Evolutionary conservation across 2,113 vertebrate genomes (phyloP).

Genomic region (Anolis sagrei): DNA sequence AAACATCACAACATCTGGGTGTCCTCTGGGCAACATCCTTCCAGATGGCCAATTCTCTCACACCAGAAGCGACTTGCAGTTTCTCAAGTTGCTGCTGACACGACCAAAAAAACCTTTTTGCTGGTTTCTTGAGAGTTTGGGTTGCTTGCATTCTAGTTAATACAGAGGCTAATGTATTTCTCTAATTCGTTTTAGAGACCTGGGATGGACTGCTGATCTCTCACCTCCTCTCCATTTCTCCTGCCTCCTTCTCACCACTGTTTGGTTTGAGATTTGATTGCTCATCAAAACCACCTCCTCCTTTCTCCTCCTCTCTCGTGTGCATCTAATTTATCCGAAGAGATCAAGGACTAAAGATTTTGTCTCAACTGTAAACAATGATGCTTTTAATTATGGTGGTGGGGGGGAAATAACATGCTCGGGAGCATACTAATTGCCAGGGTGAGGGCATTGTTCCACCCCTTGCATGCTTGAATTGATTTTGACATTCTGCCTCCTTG

Average conservation of each 20-base stretch:
- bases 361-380: neutral
- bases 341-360: neutral
- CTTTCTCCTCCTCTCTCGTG: rapidly evolving
- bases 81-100: too few species aligned
- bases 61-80: too few species aligned
- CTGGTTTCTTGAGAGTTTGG: too few species aligned
- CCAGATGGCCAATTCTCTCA: too few species aligned
- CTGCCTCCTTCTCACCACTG: neutral
- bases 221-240: neutral
- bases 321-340: conserved; percentile 1
- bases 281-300: conserved; percentile 2
- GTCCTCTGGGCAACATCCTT: too few species aligned
- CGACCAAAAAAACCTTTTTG: too few species aligned
- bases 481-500: neutral
- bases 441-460: neutral
- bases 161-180: too few species aligned
- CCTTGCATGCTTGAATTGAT: neutral
- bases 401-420: conserved; percentile 40
- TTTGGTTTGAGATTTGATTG: conserved; percentile 21
- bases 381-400: neutral
- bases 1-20: too few species aligned
- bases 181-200: neutral
- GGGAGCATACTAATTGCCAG: neutral
- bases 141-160: too few species aligned
- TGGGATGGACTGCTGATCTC: neutral